A percentile compares a stretch with the other conserved stretches of the same genome.
These are phyloP conservation scores for Muntiacus reevesi DNA, from an alignment of 2,113 vertebrate species.

Conservation along the genomic window DNA sequence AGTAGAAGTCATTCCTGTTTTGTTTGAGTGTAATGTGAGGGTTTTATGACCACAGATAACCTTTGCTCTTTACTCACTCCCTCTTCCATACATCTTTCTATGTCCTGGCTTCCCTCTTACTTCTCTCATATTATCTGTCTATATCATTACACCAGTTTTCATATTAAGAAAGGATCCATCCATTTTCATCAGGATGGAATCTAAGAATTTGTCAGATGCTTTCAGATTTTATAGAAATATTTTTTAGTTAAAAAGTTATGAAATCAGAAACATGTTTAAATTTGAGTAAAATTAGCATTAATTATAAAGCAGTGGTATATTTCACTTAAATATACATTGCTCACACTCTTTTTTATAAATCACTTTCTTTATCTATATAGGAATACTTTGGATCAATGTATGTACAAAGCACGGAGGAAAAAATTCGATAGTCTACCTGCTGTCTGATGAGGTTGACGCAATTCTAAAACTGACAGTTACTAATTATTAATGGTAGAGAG, in stretches of 20 bases:
- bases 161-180: background rate
- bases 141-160: background rate
- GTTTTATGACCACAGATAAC: background rate
- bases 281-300: background rate
- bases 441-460: background rate
- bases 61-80: background rate
- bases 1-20: accelerated
- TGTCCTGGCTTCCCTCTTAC: too few species aligned
- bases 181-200: background rate
- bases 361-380: background rate
- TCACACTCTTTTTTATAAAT: background rate
- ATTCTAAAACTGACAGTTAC: background rate
- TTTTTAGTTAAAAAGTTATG: background rate
- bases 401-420: background rate
- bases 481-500: background rate
- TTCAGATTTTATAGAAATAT: background rate
- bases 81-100: background rate
- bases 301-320: background rate
- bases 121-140: background rate
- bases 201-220: background rate
- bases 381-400: background rate
- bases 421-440: background rate
- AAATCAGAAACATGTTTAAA: background rate
- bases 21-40: background rate
- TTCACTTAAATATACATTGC: background rate